A percentile compares a stretch with the other conserved stretches of the same genome.
phyloP scores from a whole-genome alignment of 92 coral and sea anemone genomes.

The Palythoa caribaeorum region DNA sequence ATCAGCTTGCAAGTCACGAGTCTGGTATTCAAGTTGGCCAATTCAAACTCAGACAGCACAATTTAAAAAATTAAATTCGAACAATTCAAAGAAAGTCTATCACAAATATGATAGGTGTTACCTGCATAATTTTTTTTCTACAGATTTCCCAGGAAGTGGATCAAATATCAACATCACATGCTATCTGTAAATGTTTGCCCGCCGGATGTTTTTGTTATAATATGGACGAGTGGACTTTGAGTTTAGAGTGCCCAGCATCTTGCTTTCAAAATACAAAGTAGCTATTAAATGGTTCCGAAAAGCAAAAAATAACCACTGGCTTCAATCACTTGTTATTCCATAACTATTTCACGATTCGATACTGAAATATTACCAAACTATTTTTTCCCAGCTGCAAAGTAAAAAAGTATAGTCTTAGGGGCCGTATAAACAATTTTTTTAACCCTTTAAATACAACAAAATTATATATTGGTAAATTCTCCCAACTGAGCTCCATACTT shows the following conservation, averaged over 20 bases:
- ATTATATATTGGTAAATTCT: no score
- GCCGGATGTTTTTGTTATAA: constrained; percentile 9
- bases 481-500: no score
- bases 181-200: background rate
- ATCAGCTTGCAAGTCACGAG: background rate
- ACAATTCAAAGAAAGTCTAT: background rate
- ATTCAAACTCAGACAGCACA: background rate
- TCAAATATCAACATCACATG: constrained; percentile 13
- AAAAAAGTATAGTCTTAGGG: no score
- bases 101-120: background rate
- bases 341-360: no score
- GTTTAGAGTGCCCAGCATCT: background rate
- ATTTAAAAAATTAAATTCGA: no score
- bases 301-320: no score
- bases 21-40: background rate
- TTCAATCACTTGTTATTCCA: no score
- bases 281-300: background rate
- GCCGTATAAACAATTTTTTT: no score
- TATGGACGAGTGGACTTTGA: constrained; percentile 15
- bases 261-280: background rate
- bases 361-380: no score
- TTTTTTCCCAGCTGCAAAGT: no score
- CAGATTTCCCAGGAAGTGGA: background rate
- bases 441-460: no score
- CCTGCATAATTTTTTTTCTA: background rate